Base-by-base conservation (phyloP, 35 echinoderm and acorn worm species). In the Heliocidaris erythrogramma region DNA sequence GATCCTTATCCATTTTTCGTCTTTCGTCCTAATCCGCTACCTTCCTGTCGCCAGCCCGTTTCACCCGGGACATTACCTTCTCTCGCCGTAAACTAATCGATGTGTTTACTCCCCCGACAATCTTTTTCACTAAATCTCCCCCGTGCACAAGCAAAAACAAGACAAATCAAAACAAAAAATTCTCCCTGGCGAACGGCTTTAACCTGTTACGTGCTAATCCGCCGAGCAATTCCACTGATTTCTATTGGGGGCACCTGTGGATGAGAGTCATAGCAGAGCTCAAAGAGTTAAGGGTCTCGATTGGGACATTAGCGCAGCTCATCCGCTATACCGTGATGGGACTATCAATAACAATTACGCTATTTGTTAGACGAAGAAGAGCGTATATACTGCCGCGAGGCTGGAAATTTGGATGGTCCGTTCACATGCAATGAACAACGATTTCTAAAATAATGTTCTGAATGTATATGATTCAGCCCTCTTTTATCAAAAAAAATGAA, bases 61-160 rank as follows among this genome's bases (percentile, higher is more conserved):
- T 78, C 65, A 78, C 65, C 65, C 5, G 65, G 65, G 65, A 78
- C 65, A 8, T 24, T 78, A 27, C 65, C 65, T 78, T n/a, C 21
- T n/a, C 21, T 78, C 65, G 65, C 65, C 65, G 27, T 18, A 78
- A 78, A 78, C 65, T 78, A 78, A 78, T 78, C 65, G 65, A 78
- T 78, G 65, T 78, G 65, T 78, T 78, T 78, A 78, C 65, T 78
- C 65, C 65, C 65, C n/a, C 65, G 65, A 78, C 65, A 78, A 78
- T 78, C 65, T 78, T 78, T 78, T n/a, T n/a, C 65, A 78, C 65
- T 24, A n/a, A 78, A 78, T 78, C 18, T 71, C 65, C 65, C 65
- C 21, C 21, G 2, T 78, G 65, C 65, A 78, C 8, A 5, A 78
- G 49, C 21, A 27, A 78, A 42, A 42, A 42, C 35, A 42, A 42